phyloP scores from a whole-genome alignment of 2,797 vertebrate genomes.

The Nyctibius grandis region DNA sequence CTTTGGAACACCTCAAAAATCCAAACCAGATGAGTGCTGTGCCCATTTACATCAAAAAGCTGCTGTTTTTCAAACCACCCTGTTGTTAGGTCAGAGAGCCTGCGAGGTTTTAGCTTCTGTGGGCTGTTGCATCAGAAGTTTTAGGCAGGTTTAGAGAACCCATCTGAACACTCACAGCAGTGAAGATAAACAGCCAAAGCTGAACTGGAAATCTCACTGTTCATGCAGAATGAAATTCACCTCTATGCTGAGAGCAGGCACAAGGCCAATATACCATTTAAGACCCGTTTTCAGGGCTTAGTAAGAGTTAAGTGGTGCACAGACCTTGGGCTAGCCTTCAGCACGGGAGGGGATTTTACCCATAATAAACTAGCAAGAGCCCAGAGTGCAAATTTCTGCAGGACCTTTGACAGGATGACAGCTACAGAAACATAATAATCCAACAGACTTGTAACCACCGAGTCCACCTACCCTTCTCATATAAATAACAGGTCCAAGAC shows the following conservation, averaged over 20 bases:
- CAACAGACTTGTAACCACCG: neutral
- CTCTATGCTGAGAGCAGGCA: neutral
- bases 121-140: neutral
- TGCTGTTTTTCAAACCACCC: neutral
- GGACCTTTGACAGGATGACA: conserved; percentile 25
- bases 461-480: conserved; percentile 13
- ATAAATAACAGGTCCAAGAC: conserved; percentile 32
- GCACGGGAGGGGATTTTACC: neutral
- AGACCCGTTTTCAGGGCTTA: conserved; percentile 10
- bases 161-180: neutral
- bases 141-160: neutral
- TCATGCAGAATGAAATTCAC: neutral
- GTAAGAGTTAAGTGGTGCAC: neutral
- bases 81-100: neutral
- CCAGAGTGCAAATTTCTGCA: neutral
- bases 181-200: neutral
- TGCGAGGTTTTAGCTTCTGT: neutral
- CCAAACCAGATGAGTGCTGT: conserved; percentile 20
- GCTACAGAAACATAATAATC: conserved; percentile 22
- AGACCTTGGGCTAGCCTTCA: neutral
- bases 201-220: neutral
- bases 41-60: conserved; percentile 16
- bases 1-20: conserved; percentile 40
- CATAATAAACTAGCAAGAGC: neutral
- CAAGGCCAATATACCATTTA: neutral